Evolutionary conservation across 2,797 vertebrate genomes (phyloP).

Genomic region (Lemur catta): DNA sequence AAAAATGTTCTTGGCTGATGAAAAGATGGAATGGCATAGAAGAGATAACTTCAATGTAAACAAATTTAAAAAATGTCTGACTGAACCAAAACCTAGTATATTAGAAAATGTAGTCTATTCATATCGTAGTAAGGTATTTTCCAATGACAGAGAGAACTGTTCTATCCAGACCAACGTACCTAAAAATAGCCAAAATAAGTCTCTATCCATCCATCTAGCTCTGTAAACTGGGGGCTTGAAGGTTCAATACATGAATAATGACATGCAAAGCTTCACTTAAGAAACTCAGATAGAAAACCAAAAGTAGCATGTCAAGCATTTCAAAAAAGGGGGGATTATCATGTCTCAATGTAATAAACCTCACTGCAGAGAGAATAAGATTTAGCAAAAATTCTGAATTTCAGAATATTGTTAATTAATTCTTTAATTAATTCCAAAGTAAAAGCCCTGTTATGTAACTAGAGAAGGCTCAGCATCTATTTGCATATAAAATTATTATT

Average conservation of each 20-base stretch:
- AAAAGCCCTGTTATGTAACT: neutral
- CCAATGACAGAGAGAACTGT: constrained; percentile 1
- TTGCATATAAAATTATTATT: neutral
- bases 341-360: neutral
- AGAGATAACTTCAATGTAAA: neutral
- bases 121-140: neutral
- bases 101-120: constrained; percentile 14
- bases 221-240: neutral
- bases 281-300: constrained; percentile 10
- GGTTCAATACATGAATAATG: neutral
- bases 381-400: constrained; percentile 32
- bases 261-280: constrained; percentile 16
- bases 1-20: neutral
- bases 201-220: neutral
- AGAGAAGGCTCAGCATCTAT: neutral
- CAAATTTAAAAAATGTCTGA: neutral
- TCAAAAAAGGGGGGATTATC: neutral
- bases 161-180: constrained; percentile 22
- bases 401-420: neutral
- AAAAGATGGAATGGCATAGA: constrained; percentile 28
- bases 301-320: neutral
- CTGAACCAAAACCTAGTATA: constrained; percentile 42
- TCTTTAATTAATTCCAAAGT: neutral
- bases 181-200: neutral
- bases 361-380: neutral